A percentile compares a stretch with the other conserved stretches of the same genome.
These are phyloP conservation scores for Potorous gilbertii DNA, from an alignment of 2,797 vertebrate species.

Conservation along the genomic window DNA sequence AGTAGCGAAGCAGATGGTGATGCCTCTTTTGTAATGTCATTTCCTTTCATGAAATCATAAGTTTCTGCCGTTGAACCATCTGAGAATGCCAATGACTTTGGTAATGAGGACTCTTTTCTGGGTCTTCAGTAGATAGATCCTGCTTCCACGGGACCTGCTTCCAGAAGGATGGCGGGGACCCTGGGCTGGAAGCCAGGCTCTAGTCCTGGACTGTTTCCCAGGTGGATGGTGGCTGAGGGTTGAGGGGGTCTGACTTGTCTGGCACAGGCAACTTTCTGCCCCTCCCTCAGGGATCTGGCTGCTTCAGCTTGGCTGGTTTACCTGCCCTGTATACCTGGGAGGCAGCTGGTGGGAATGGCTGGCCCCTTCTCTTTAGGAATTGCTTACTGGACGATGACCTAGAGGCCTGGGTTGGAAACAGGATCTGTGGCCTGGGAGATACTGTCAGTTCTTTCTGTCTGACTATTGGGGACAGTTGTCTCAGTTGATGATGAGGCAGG, in stretches of 20 bases:
- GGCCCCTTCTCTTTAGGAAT: background rate
- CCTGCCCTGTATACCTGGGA: background rate
- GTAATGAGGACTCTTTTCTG: background rate
- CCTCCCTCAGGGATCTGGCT: background rate
- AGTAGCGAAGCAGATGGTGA: background rate
- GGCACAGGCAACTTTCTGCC: background rate
- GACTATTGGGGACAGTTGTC: background rate
- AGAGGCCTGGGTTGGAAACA: background rate
- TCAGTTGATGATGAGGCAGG: background rate
- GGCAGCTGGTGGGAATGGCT: background rate
- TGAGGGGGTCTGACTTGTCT: background rate
- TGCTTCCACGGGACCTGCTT: background rate
- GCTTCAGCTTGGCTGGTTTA: background rate
- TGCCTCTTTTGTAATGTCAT: background rate
- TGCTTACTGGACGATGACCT: background rate
- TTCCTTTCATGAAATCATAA: background rate
- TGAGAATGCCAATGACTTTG: background rate
- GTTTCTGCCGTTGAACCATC: background rate
- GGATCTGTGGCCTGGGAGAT: background rate
- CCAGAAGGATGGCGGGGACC: accelerated
- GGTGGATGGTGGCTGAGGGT: background rate
- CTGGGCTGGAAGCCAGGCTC: background rate
- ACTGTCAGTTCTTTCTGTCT: background rate
- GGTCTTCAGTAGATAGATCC: background rate
- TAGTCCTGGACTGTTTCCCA: background rate